These are phyloP conservation scores for Parnassius glacialis DNA, from an alignment of 2,888 invertebrate genomes.

Conservation along the genomic window DNA sequence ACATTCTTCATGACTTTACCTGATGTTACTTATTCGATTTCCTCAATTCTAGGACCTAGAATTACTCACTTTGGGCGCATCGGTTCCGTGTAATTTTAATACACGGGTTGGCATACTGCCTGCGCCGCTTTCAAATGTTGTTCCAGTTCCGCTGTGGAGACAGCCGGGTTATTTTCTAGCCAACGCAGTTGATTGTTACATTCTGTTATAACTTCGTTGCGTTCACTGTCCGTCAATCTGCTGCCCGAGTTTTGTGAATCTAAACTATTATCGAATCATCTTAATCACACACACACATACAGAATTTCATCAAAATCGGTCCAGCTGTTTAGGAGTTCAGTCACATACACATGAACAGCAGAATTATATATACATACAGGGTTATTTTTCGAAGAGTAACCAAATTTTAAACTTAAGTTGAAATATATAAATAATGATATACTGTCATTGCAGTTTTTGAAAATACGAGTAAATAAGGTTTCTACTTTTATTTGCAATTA, in stretches of 20 bases:
- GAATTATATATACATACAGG: too few species aligned
- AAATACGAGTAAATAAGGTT: too few species aligned
- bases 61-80: conserved; percentile 53
- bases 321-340: too few species aligned
- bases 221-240: conserved; percentile 86
- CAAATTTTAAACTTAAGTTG: too few species aligned
- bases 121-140: conserved; percentile 88
- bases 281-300: too few species aligned
- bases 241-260: conserved; percentile 82
- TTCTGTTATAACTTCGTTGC: conserved; percentile 83
- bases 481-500: too few species aligned
- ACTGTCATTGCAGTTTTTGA: too few species aligned
- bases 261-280: too few species aligned
- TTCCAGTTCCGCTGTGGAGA: conserved; percentile 89
- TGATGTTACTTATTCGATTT: conserved; percentile 25
- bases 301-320: too few species aligned
- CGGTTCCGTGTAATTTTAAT: conserved; percentile 88
- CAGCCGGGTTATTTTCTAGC: conserved; percentile 90
- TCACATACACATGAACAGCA: too few species aligned
- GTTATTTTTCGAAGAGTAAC: too few species aligned
- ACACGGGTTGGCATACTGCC: conserved; percentile 87
- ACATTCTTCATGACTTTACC: neutral
- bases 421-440: too few species aligned
- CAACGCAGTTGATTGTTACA: conserved; percentile 87
- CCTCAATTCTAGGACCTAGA: conserved; percentile 82